A percentile compares a stretch with the other conserved stretches of the same genome.
phyloP scores from a whole-genome alignment of 2,113 vertebrate species.

The Salvelinus namaycush region DNA sequence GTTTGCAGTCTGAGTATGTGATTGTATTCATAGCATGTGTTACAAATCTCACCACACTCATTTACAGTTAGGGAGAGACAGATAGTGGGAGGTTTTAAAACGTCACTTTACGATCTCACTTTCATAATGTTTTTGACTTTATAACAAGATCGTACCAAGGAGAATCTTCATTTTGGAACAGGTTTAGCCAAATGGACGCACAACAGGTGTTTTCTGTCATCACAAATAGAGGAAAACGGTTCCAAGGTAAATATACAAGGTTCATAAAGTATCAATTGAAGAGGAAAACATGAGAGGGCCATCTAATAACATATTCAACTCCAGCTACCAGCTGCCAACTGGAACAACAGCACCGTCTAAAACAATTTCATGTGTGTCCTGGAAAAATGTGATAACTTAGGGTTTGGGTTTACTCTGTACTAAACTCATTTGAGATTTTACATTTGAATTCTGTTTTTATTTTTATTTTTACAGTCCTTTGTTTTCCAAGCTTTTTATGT shows the following conservation, averaged over 20 bases:
- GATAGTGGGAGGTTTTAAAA: conserved; percentile 23
- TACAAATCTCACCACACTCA: not conserved
- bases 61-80: not conserved
- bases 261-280: conserved; percentile 54
- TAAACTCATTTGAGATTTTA: conserved; percentile 40
- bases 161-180: conserved; percentile 54
- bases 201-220: conserved; percentile 65
- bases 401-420: conserved; percentile 30
- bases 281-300: conserved; percentile 56
- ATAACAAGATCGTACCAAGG: conserved; percentile 41
- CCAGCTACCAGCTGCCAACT: conserved; percentile 49
- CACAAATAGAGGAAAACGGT: conserved; percentile 57
- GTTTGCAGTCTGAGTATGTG: too few relatives aligned
- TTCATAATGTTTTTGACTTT: conserved; percentile 52
- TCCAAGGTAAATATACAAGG: conserved; percentile 58
- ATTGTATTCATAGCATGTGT: not conserved
- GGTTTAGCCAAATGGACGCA: conserved; percentile 40
- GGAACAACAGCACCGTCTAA: conserved; percentile 57
- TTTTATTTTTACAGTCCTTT: conserved; percentile 4
- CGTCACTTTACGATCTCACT: conserved; percentile 22
- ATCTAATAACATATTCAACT: conserved; percentile 54
- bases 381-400: conserved; percentile 56
- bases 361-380: conserved; percentile 64
- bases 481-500: not conserved
- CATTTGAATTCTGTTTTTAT: conserved; percentile 13